Evolutionary conservation across 2,113 vertebrate genomes (phyloP).

Genomic region (Nycticebus coucang): DNA sequence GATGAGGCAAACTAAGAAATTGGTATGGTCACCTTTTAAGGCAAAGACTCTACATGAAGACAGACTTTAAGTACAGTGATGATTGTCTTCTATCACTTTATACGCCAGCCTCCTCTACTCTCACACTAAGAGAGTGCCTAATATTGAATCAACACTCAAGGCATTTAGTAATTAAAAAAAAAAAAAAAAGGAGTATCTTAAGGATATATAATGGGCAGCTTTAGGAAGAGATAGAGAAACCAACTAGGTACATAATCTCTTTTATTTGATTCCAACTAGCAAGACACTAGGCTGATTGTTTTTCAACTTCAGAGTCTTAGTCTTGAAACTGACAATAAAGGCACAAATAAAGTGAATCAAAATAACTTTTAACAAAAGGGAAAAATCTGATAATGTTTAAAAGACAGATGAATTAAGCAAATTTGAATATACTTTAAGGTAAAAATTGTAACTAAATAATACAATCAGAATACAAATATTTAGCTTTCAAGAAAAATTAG

Average conservation of each 20-base stretch:
- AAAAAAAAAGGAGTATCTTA: neutral
- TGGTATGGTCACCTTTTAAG: neutral
- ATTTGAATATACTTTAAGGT: conserved; percentile 20
- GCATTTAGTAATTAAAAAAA: neutral
- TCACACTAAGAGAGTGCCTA: neutral
- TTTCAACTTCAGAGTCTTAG: conserved; percentile 46
- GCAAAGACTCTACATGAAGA: conserved; percentile 6
- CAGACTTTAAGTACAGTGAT: conserved; percentile 25
- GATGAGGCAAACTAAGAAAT: neutral
- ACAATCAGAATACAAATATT: conserved; percentile 34
- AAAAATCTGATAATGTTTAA: conserved; percentile 17
- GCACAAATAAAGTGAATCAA: conserved; percentile 58
- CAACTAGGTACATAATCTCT: conserved; percentile 33
- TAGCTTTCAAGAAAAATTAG: conserved; percentile 52
- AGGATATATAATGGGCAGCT: conserved; percentile 16
- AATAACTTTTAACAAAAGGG: conserved; percentile 53
- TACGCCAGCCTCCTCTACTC: neutral
- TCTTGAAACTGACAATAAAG: conserved; percentile 59
- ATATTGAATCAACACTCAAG: conserved; percentile 15
- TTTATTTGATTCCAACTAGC: conserved; percentile 51
- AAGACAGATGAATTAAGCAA: conserved; percentile 14
- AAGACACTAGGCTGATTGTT: conserved; percentile 56
- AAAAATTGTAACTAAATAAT: neutral
- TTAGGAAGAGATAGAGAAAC: conserved; percentile 71
- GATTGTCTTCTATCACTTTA: conserved; percentile 21